Conservation (phyloP, 2,797 vertebrate species). For the Notolabrus celidotus region DNA sequence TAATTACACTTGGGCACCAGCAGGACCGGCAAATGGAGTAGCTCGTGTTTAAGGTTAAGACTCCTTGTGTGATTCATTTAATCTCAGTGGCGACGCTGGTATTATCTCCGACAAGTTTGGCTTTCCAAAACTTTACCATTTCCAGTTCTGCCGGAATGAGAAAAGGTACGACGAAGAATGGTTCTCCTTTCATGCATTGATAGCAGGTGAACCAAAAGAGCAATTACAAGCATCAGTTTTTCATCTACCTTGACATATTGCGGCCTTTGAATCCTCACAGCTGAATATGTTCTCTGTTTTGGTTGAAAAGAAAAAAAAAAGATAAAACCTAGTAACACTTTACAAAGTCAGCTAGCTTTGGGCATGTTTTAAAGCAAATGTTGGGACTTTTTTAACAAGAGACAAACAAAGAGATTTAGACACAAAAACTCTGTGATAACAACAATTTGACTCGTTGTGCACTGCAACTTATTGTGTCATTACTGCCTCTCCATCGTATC, state of each 20-base stretch:
- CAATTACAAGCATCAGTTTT: conserved; percentile 44
- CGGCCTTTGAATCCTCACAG: conserved; percentile 33
- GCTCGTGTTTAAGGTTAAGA: conserved; percentile 26
- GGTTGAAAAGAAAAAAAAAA: conserved; percentile 58
- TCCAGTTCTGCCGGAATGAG: conserved; percentile 44
- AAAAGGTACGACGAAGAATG: conserved; percentile 69
- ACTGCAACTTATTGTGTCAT: conserved; percentile 55
- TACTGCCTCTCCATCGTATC: conserved; percentile 48
- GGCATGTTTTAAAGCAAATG: conserved; percentile 11
- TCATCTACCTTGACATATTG: conserved; percentile 49
- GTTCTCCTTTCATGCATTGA: conserved; percentile 42
- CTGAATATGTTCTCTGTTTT: conserved; percentile 35
- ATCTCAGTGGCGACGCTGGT: conserved; percentile 14
- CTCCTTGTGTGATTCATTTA: conserved; percentile 28
- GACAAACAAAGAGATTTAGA: conserved; percentile 42
- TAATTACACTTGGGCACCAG: conserved; percentile 32
- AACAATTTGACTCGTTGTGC: conserved; percentile 47
- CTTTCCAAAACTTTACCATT: conserved; percentile 63
- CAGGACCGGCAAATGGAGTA: conserved; percentile 13
- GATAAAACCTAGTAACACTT: conserved; percentile 32
- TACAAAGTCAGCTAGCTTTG: conserved; percentile 22
- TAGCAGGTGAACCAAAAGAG: conserved; percentile 54
- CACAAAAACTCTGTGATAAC: conserved; percentile 30
- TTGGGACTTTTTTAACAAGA: conserved; percentile 25
- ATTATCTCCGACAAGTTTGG: conserved; percentile 44